phyloP scores from a whole-genome alignment of 2,888 invertebrate genomes.

The Lomographa bimaculata region DNA sequence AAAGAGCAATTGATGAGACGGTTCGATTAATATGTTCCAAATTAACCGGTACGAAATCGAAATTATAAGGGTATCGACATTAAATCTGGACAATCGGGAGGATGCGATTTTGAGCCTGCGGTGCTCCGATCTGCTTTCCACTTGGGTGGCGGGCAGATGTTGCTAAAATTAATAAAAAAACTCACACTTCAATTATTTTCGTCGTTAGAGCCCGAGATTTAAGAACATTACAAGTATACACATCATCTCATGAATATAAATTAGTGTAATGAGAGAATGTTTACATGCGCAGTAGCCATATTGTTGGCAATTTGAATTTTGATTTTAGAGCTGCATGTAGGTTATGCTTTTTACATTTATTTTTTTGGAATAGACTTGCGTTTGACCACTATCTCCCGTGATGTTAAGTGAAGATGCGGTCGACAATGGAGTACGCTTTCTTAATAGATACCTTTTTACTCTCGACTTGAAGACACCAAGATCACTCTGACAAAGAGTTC shows the following conservation, averaged over 20 bases:
- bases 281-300: constrained; percentile 2
- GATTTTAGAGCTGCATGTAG: no score
- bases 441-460: no score
- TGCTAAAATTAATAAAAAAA: constrained; percentile 54
- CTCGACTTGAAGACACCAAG: no score
- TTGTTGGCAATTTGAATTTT: no score
- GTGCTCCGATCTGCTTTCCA: constrained; percentile 25
- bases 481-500: no score
- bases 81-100: constrained; percentile 25
- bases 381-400: no score
- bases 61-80: constrained; percentile 46
- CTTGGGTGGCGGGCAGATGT: constrained; percentile 69
- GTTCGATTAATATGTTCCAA: constrained; percentile 45
- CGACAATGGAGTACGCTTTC: no score
- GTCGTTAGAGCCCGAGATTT: constrained; percentile 56
- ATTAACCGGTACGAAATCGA: constrained; percentile 42
- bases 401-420: no score
- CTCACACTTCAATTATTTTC: constrained; percentile 61
- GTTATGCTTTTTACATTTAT: no score
- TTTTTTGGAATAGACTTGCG: no score
- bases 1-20: constrained; percentile 40
- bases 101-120: constrained; percentile 26
- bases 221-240: constrained; percentile 46
- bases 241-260: constrained; percentile 58
- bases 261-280: constrained; percentile 39